Conservation (phyloP, 2,888 invertebrate genomes). For the Tipula helvola region DNA sequence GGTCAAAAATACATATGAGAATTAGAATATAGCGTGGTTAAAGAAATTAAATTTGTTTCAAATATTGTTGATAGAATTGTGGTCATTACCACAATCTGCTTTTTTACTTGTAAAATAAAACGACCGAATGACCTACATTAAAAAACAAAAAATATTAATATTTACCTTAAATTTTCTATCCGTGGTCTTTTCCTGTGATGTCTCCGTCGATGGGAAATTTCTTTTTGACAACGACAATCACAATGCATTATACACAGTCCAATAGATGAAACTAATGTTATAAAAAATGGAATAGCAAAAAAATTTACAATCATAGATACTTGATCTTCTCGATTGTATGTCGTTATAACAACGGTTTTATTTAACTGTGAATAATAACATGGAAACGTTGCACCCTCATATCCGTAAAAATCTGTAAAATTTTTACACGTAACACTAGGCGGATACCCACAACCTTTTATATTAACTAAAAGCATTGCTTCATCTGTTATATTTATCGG, state of each 20-base stretch:
- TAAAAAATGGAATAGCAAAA: conserved; percentile 70
- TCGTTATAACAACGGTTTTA: conserved; percentile 67
- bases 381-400: conserved; percentile 61
- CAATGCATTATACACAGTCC: conserved; percentile 79
- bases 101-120: neutral
- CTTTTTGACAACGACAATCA: conserved; percentile 63
- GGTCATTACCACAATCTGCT: neutral
- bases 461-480: conserved; percentile 62
- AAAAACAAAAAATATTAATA: neutral
- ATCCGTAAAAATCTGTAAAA: conserved; percentile 62
- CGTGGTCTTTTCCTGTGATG: conserved; percentile 46
- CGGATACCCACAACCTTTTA: conserved; percentile 85
- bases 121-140: neutral
- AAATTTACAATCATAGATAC: conserved; percentile 71
- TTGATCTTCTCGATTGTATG: conserved; percentile 72
- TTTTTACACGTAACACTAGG: conserved; percentile 74
- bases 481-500: conserved; percentile 31
- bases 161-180: conserved; percentile 44
- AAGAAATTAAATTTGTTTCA: neutral
- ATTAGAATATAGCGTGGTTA: neutral
- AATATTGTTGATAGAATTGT: neutral
- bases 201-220: conserved; percentile 49
- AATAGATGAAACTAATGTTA: conserved; percentile 72
- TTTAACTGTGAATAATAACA: conserved; percentile 81
- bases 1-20: neutral